Evolutionary conservation across 2,888 invertebrate genomes (phyloP).

Genomic region (Dorcus parallelipipedus): DNA sequence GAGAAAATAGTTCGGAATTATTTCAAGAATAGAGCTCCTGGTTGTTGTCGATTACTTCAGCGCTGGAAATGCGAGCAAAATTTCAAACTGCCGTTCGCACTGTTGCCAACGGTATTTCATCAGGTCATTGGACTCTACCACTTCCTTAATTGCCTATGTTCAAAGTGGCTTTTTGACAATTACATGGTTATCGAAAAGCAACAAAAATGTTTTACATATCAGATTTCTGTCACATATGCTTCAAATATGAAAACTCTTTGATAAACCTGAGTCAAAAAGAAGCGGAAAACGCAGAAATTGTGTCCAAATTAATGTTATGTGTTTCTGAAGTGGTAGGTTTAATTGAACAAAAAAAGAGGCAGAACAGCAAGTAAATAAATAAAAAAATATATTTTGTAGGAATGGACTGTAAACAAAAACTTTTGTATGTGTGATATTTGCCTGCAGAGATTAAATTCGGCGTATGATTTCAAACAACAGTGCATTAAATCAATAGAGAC

Average conservation of each 20-base stretch:
- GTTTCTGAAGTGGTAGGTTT: slow-evolving; percentile 46
- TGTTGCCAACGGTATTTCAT: no score
- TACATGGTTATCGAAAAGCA: not conserved
- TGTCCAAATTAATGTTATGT: slow-evolving; percentile 43
- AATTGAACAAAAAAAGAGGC: not conserved
- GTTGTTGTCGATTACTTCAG: no score
- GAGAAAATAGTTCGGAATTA: no score
- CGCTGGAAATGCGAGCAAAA: no score
- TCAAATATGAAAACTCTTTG: slow-evolving; percentile 42
- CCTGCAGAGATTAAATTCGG: slow-evolving; percentile 41
- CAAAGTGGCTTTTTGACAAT: not conserved
- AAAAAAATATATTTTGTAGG: slow-evolving; percentile 31
- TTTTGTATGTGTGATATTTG: slow-evolving; percentile 43
- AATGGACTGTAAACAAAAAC: slow-evolving; percentile 39
- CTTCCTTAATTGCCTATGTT: no score
- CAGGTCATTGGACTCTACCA: no score
- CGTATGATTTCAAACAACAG: slow-evolving; percentile 44
- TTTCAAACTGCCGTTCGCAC: no score
- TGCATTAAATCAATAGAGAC: slow-evolving; percentile 40
- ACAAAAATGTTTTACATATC: slow-evolving; percentile 41
- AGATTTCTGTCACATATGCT: slow-evolving; percentile 46
- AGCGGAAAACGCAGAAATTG: slow-evolving; percentile 41
- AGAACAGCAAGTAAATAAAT: not conserved
- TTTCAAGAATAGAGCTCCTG: no score
- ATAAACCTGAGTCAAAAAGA: slow-evolving; percentile 43